Base-by-base conservation (phyloP, 2,888 invertebrate genomes). In the Acanthopleura granulata region DNA sequence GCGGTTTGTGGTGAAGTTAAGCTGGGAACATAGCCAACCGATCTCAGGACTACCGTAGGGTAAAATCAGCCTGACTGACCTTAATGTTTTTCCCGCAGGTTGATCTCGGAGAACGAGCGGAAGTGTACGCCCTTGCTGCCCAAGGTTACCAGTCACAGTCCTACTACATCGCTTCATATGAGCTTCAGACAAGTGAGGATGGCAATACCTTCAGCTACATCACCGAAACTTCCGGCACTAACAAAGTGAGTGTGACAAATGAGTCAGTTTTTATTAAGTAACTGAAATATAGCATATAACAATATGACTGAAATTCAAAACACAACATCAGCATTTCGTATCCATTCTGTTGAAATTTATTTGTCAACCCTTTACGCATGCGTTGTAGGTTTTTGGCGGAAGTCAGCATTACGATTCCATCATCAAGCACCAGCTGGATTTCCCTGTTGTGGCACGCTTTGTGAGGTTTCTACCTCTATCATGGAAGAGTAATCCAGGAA, bases 341-440 rank as follows among this genome's bases (percentile, higher is more conserved):
- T 57, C 12, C 57, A 12, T 3, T 57, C 12, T 50, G n/a, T 57
- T n/a, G 57, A 22, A 3, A 57, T 57, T 57, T 18, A 57, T 6
- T 6, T 40, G 40, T 40, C 9, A 40, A 40, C 3, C 40, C 3
- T 40, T 40, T 40, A 40, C 4, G 3, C 40, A 40, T 40, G 40
- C 9, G 40, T 77, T 78, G 40, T 76, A 82, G 82, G 73, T 69
- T 16, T 80, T 81, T 49, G n/a, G 49, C 14, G 82, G 80, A 15
- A 80, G 77, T 66, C 69, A 76, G 0, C 78, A 76, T 72, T 80
- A 80, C 72, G 80, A 80, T 61, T 74, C 74, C 49, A 74, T 79
- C 3, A 71, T 74, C 18, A 81, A 79, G 49, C 66, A 66, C 25
- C 18, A 25, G 4, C 74, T 75, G 1, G 66, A 72, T 18, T 71